These are phyloP conservation scores for Diplodus puntazzo DNA, from an alignment of 2,797 vertebrate species.

Conservation along the genomic window DNA sequence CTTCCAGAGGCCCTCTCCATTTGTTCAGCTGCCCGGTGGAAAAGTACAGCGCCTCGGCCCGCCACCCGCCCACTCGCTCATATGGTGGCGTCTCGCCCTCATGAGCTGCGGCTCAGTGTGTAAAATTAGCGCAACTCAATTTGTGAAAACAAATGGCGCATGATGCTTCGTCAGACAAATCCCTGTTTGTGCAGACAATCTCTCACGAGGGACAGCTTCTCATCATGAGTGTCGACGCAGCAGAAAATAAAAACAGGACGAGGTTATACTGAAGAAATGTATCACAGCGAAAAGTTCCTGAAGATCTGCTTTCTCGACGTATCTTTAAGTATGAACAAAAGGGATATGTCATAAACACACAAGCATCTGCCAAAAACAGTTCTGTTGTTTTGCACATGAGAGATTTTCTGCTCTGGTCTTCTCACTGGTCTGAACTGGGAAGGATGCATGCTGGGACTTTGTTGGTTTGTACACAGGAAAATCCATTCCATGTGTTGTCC, in stretches of 20 bases:
- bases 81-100: constrained; percentile 33
- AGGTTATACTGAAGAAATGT: background rate
- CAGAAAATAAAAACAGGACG: constrained; percentile 24
- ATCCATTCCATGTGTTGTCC: no score
- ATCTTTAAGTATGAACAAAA: background rate
- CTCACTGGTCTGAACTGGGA: background rate
- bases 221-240: constrained; percentile 51
- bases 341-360: background rate
- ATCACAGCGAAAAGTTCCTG: background rate
- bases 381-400: background rate
- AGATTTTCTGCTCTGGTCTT: background rate
- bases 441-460: no score
- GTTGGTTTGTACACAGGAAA: no score
- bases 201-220: constrained; percentile 51
- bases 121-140: constrained; percentile 76
- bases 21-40: constrained; percentile 72
- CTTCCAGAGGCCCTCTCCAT: constrained; percentile 55
- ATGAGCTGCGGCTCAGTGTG: constrained; percentile 49
- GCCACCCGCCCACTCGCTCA: constrained; percentile 15
- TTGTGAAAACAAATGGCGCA: constrained; percentile 73
- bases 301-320: background rate
- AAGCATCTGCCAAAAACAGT: background rate
- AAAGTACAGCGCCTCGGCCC: constrained; percentile 69
- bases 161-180: constrained; percentile 69
- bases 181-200: constrained; percentile 61